Evolutionary conservation across 2,888 invertebrate genomes (phyloP).

Genomic region (Spialia ferax): DNA sequence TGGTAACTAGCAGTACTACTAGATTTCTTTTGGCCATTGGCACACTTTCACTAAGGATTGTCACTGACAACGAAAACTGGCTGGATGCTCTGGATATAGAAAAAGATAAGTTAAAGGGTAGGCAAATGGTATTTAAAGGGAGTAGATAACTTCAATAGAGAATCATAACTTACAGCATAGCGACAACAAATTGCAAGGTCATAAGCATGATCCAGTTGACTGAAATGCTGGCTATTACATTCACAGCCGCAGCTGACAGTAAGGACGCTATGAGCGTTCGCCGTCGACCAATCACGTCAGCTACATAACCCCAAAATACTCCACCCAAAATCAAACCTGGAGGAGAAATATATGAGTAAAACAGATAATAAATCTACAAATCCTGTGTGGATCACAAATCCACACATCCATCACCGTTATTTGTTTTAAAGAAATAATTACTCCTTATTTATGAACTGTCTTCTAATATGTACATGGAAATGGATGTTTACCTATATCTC

Average conservation of each 20-base stretch:
- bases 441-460: no score
- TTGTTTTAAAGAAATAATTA: no score
- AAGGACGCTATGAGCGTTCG: neutral
- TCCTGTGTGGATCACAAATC: no score
- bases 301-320: slow-evolving; percentile 9
- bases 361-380: no score
- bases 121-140: no score
- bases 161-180: slow-evolving; percentile 12
- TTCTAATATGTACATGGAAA: no score
- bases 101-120: no score
- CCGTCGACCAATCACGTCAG: slow-evolving; percentile 9
- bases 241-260: neutral
- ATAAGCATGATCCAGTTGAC: slow-evolving; percentile 23
- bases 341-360: neutral
- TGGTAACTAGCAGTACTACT: slow-evolving; percentile 51
- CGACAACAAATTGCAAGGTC: neutral
- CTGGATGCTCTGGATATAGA: slow-evolving; percentile 50
- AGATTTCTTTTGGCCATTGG: slow-evolving; percentile 52
- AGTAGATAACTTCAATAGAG: no score
- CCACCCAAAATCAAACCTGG: slow-evolving; percentile 9
- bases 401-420: no score
- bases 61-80: slow-evolving; percentile 52
- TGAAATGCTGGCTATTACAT: slow-evolving; percentile 13
- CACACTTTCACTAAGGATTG: slow-evolving; percentile 55
- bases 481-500: no score